Conservation (phyloP, 2,797 vertebrate species). For the Mus minutoides region DNA sequence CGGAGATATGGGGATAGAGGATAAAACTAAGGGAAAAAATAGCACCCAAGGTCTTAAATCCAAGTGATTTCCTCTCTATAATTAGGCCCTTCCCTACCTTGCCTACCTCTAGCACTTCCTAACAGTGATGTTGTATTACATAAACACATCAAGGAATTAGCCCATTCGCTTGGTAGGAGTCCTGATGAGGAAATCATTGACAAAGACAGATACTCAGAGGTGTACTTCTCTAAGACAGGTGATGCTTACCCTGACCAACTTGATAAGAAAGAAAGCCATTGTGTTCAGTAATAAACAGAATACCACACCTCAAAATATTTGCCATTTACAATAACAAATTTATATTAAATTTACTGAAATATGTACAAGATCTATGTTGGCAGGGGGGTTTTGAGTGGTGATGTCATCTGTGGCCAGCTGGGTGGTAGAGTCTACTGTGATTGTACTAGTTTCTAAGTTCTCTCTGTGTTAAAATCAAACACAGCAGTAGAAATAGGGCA, state of each 20-base stretch:
- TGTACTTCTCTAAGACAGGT: background rate
- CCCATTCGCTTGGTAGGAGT: background rate
- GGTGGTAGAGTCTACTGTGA: background rate
- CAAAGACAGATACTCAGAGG: background rate
- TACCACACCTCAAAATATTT: background rate
- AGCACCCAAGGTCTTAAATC: background rate
- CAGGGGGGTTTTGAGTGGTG: background rate
- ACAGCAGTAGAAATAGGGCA: background rate
- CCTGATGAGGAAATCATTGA: background rate
- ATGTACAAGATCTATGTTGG: background rate
- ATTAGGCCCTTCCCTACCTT: background rate
- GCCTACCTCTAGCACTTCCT: background rate
- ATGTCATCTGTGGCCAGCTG: background rate
- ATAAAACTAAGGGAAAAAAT: background rate
- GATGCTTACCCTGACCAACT: background rate
- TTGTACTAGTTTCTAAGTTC: background rate
- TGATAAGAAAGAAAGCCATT: background rate
- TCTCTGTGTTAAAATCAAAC: background rate
- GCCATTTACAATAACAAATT: background rate
- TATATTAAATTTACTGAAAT: background rate
- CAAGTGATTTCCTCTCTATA: background rate
- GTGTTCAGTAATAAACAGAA: background rate
- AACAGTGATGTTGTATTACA: background rate
- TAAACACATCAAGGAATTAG: background rate
- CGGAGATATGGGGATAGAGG: background rate